A percentile compares a stretch with the other conserved stretches of the same genome.
These are phyloP conservation scores for Dynastes hyllus DNA, from an alignment of 2,888 invertebrate genomes.

Conservation along the genomic window DNA sequence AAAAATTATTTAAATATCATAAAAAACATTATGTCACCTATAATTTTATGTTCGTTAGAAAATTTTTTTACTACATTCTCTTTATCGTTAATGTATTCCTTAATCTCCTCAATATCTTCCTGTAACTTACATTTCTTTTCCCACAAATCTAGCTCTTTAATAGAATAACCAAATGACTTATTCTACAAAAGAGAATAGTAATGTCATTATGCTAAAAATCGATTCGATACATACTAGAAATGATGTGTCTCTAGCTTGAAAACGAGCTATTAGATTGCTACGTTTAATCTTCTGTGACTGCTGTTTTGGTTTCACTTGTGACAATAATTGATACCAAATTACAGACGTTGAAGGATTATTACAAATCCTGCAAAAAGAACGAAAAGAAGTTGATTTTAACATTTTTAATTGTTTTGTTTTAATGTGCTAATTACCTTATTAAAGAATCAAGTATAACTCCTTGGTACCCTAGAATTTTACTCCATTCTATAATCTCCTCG, in stretches of 20 bases:
- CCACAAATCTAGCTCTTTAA: conserved; percentile 53
- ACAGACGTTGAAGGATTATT: conserved; percentile 65
- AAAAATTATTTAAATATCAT: no score
- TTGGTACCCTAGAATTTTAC: conserved; percentile 50
- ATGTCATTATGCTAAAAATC: not conserved
- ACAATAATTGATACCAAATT: conserved; percentile 64
- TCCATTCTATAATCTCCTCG: conserved; percentile 49
- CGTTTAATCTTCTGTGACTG: conserved; percentile 64
- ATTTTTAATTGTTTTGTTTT: not conserved
- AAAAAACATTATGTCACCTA: conserved; percentile 25
- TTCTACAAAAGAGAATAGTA: conserved; percentile 35
- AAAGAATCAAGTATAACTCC: conserved; percentile 49
- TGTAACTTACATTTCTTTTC: conserved; percentile 49
- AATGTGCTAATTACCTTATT: conserved; percentile 41
- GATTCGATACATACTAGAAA: conserved; percentile 1
- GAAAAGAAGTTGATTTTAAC: not conserved
- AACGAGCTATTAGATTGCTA: conserved; percentile 65
- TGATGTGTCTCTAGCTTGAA: conserved; percentile 11
- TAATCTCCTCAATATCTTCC: conserved; percentile 27
- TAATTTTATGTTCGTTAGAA: conserved; percentile 47
- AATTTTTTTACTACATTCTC: conserved; percentile 29
- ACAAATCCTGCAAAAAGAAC: conserved; percentile 63
- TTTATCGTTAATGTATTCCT: conserved; percentile 44
- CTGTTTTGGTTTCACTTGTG: conserved; percentile 65
- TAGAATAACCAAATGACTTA: conserved; percentile 30